These are phyloP conservation scores for Lucilia sericata DNA, from an alignment of 1,140 invertebrate species.

Conservation along the genomic window DNA sequence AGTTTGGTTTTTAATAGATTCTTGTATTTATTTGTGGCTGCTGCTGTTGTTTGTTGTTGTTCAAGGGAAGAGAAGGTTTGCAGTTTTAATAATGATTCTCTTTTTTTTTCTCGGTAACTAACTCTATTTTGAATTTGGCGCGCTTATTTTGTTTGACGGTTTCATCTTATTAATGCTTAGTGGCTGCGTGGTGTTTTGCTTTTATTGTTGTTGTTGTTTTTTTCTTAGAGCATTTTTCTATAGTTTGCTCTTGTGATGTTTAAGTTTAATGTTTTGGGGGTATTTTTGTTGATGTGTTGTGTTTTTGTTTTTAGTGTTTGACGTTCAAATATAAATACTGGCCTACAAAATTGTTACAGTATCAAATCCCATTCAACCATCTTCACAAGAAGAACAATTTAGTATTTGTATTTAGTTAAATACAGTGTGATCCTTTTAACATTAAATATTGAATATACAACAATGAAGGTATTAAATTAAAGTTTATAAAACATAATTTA, in stretches of 20 bases:
- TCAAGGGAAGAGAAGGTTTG: slow-evolving; percentile 10
- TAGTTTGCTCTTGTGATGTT: slow-evolving; percentile 10
- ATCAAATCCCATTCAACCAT: slow-evolving; percentile 68
- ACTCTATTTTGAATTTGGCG: slow-evolving; percentile 15
- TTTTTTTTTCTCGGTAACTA: slow-evolving; percentile 6
- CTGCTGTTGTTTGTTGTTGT: neutral
- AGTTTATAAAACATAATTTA: too few relatives aligned
- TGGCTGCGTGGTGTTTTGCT: slow-evolving; percentile 53
- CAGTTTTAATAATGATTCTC: slow-evolving; percentile 25
- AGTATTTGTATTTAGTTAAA: neutral
- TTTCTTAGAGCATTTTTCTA: slow-evolving; percentile 44
- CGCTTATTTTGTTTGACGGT: slow-evolving; percentile 25
- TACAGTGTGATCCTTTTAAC: slow-evolving; percentile 57
- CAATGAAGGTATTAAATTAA: slow-evolving; percentile 62
- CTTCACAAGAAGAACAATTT: slow-evolving; percentile 65
- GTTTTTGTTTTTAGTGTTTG: slow-evolving; percentile 29
- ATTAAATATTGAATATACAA: slow-evolving; percentile 63
- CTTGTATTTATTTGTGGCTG: neutral
- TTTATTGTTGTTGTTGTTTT: slow-evolving; percentile 52
- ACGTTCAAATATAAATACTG: slow-evolving; percentile 67
- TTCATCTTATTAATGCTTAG: slow-evolving; percentile 36
- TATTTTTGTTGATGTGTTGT: neutral
- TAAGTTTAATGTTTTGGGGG: slow-evolving; percentile 19
- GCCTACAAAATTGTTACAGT: slow-evolving; percentile 68
- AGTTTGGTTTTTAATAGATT: neutral